phyloP scores from a whole-genome alignment of 2,888 invertebrate genomes.

The Sphaerophoria taeniata region DNA sequence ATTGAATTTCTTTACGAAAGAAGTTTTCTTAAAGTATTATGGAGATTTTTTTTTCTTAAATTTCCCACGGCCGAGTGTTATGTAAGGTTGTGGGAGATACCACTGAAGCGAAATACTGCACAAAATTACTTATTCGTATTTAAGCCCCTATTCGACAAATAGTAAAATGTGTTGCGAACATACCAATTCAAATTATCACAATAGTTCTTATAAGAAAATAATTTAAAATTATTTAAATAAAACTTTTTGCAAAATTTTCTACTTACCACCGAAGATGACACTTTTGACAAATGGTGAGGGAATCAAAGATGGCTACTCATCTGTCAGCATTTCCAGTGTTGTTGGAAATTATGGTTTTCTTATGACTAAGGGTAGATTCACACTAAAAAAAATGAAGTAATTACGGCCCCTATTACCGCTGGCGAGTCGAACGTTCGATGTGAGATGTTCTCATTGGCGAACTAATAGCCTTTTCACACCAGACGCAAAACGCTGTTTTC shows the following conservation, averaged over 20 bases:
- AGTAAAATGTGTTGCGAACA: neutral
- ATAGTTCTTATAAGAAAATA: neutral
- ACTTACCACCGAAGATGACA: conserved; percentile 66
- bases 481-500: too few species aligned
- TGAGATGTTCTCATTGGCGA: too few species aligned
- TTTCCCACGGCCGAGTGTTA: conserved; percentile 21
- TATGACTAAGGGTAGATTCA: neutral
- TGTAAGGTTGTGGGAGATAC: conserved; percentile 37
- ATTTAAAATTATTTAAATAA: neutral
- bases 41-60: too few species aligned
- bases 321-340: conserved; percentile 37
- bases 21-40: too few species aligned
- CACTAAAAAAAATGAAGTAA: neutral
- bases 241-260: conserved; percentile 6
- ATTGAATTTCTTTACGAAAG: too few species aligned
- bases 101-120: too few species aligned
- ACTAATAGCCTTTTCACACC: too few species aligned
- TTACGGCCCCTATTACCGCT: too few species aligned
- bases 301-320: conserved; percentile 31
- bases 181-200: neutral
- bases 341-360: conserved; percentile 26
- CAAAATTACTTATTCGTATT: too few species aligned
- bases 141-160: too few species aligned
- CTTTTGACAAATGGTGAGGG: conserved; percentile 54
- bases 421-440: too few species aligned